phyloP scores from a whole-genome alignment of 2,888 invertebrate species.

The Andrena chrysosceles region DNA sequence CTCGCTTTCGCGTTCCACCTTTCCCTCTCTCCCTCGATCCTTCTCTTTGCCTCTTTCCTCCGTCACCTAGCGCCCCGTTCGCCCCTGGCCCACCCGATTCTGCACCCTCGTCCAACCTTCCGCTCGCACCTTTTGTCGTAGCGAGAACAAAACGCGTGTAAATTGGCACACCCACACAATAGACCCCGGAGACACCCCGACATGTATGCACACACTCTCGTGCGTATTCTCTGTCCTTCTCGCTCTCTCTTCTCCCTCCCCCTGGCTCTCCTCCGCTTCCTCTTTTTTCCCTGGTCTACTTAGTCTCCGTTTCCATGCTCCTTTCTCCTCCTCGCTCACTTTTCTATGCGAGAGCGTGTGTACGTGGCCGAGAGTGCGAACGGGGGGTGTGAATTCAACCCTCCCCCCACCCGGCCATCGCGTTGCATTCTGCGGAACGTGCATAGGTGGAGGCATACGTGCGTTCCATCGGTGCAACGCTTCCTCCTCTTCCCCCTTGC shows the following conservation, averaged over 20 bases:
- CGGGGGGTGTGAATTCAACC: slow-evolving; percentile 73
- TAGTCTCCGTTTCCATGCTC: slow-evolving; percentile 60
- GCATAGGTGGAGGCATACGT: slow-evolving; percentile 21
- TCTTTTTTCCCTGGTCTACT: slow-evolving; percentile 59
- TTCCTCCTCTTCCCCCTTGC: background rate
- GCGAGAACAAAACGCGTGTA: slow-evolving; percentile 82
- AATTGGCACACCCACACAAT: slow-evolving; percentile 81
- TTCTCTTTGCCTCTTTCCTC: slow-evolving; percentile 10
- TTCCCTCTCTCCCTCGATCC: slow-evolving; percentile 44
- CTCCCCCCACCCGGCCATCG: slow-evolving; percentile 17
- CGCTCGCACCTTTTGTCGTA: slow-evolving; percentile 80
- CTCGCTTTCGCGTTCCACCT: slow-evolving; percentile 55
- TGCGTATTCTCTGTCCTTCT: slow-evolving; percentile 12
- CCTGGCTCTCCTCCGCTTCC: slow-evolving; percentile 32
- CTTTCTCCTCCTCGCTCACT: slow-evolving; percentile 52
- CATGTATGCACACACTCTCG: slow-evolving; percentile 37
- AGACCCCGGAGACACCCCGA: slow-evolving; percentile 63
- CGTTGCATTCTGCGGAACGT: slow-evolving; percentile 53
- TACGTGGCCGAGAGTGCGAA: slow-evolving; percentile 67
- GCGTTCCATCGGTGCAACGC: slow-evolving; percentile 23
- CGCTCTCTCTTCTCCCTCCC: slow-evolving; percentile 16
- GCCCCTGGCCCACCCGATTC: slow-evolving; percentile 51
- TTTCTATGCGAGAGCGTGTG: slow-evolving; percentile 59
- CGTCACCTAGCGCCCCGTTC: slow-evolving; percentile 61
- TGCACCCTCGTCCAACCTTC: slow-evolving; percentile 71